Conservation (phyloP, 2,113 vertebrate genomes). For the Indri indri region DNA sequence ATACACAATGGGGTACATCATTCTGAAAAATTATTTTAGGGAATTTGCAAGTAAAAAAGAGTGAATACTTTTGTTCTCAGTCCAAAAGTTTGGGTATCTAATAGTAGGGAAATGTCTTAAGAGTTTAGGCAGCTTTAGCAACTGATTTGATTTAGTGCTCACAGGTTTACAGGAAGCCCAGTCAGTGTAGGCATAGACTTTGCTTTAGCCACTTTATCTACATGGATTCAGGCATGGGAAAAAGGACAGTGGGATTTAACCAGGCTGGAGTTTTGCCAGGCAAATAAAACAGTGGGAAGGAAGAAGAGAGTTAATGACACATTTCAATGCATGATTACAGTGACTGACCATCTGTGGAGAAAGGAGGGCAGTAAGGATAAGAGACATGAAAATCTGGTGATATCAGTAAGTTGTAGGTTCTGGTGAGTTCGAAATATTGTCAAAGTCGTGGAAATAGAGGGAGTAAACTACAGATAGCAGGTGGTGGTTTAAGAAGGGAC, state of each 20-base stretch:
- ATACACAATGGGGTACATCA: neutral
- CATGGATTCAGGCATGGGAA: neutral
- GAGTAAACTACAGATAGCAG: neutral
- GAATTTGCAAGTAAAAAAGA: neutral
- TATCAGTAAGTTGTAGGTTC: neutral
- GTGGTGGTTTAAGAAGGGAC: neutral
- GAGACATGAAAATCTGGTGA: neutral
- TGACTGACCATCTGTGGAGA: neutral
- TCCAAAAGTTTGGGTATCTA: neutral
- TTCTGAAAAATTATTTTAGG: conserved; percentile 4
- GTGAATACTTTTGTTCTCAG: neutral
- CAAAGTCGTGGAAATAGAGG: neutral
- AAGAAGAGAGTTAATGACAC: neutral
- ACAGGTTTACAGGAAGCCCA: neutral
- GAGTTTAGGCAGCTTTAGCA: neutral
- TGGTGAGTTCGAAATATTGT: neutral
- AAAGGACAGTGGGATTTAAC: neutral
- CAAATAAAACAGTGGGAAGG: neutral
- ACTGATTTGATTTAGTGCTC: neutral
- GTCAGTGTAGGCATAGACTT: neutral
- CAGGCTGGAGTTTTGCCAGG: neutral
- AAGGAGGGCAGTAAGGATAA: neutral
- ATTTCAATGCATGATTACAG: neutral
- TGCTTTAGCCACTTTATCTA: neutral
- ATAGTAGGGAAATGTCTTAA: neutral